Base-by-base conservation (phyloP, 2,888 invertebrate species). In the Eudemis profundana region DNA sequence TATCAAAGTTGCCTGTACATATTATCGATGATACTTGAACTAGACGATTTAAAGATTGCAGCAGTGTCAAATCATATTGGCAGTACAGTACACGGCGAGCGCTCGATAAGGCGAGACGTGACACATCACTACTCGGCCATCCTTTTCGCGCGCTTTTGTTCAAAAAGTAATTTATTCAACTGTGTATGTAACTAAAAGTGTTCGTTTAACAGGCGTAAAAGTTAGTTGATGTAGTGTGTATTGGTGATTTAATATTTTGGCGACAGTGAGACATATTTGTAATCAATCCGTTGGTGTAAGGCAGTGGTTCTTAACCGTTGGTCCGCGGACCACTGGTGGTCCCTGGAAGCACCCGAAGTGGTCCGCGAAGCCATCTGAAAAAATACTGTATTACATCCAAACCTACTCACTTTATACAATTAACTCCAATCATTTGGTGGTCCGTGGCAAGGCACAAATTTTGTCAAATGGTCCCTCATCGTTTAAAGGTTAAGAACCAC, bases 41-140 rank as follows among this genome's bases (percentile, higher is more conserved):
- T 44, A 3, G 54, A 8, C 21, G 51, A 65, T 59, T 44, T 46
- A n/a, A 44, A 59, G 46, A 44, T 59, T 53, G 44, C 59, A 51
- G 36, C 36, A 53, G 60, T 38, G 46, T 53, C 59, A 47, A 14
- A 46, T 42, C 12, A 59, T 47, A 53, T 53, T 33, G 53, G 46
- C 65, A 65, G 23, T 5, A n/a, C 23, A 23, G 65, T 65, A 60
- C 27, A 65, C 59, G 29, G n/a, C 27, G 15, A 23, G 27, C 65
- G 19, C 59, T 72, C 72, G 72, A 69, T 75, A 72, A 61, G 69
- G 40, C 40, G 54, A n/a, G 72, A 71, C 74, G 78, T 67, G 68
- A 64, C 17, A 54, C 72, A 62, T 64, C 70, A 70, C 72, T 70
- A 69, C 53, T 21, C 21, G 40, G 33, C 47, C 44, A 36, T 36